phyloP scores from a whole-genome alignment of 2,113 vertebrate genomes.

The Pterocles gutturalis region DNA sequence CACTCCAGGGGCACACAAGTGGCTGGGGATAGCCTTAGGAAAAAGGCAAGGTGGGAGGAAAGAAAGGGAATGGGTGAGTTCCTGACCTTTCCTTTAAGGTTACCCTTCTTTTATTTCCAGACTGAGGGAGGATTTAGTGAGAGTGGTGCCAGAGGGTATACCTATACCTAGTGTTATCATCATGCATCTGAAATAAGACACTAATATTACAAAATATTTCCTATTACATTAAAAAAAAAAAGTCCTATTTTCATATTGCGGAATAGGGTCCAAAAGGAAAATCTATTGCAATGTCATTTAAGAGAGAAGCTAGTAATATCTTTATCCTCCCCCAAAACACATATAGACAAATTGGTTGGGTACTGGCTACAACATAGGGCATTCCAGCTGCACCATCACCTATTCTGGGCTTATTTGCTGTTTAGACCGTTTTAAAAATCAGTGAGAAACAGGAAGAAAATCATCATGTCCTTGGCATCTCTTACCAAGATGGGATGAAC shows the following conservation, averaged over 20 bases:
- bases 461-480: not conserved
- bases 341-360: not conserved
- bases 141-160: not conserved
- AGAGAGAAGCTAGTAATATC: not conserved
- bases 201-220: not conserved
- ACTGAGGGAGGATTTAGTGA: not conserved
- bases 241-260: not conserved
- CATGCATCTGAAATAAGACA: not conserved
- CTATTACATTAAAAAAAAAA: not conserved
- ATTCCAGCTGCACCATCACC: not conserved
- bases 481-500: not conserved
- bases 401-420: not conserved
- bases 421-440: not conserved
- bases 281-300: not conserved
- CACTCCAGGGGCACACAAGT: not conserved
- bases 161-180: not conserved
- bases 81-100: not conserved
- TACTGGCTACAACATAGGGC: not conserved
- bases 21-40: not conserved
- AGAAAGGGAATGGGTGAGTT: not conserved
- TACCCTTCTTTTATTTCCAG: not conserved
- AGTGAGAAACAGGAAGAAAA: not conserved
- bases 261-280: not conserved
- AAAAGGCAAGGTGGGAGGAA: not conserved
- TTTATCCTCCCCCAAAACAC: not conserved